Evolutionary conservation across 1,140 invertebrate genomes (phyloP).

Genomic region (Saccostrea echinata): DNA sequence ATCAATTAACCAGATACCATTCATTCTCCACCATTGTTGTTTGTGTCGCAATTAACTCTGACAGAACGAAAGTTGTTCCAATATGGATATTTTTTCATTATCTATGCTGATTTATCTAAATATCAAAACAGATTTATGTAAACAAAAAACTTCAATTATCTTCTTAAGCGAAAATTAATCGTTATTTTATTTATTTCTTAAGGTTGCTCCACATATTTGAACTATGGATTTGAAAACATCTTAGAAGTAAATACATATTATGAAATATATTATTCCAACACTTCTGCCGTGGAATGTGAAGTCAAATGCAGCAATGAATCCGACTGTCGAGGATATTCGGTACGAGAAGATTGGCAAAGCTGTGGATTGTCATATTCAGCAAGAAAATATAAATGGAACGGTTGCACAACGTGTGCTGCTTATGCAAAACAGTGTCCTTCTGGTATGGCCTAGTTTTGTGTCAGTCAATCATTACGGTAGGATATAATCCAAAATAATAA

Average conservation of each 20-base stretch:
- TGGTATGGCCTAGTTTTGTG: not conserved
- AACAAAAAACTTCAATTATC: too few relatives aligned
- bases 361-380: not conserved
- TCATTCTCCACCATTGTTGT: too few relatives aligned
- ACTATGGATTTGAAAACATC: not conserved
- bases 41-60: too few relatives aligned
- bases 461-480: not conserved
- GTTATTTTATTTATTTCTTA: not conserved
- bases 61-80: too few relatives aligned
- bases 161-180: too few relatives aligned
- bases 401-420: not conserved
- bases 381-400: not conserved
- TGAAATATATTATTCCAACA: not conserved
- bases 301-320: not conserved
- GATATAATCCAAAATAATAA: too few relatives aligned
- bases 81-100: too few relatives aligned
- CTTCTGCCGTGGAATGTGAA: not conserved
- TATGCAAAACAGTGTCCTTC: not conserved
- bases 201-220: not conserved
- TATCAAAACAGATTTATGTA: too few relatives aligned
- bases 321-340: not conserved
- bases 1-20: too few relatives aligned
- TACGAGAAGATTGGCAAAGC: not conserved
- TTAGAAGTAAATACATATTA: not conserved
- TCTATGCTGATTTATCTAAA: too few relatives aligned